A percentile compares a stretch with the other conserved stretches of the same genome.
Conservation (phyloP, 2,888 invertebrate species). For the Drosophila koepferae region DNA sequence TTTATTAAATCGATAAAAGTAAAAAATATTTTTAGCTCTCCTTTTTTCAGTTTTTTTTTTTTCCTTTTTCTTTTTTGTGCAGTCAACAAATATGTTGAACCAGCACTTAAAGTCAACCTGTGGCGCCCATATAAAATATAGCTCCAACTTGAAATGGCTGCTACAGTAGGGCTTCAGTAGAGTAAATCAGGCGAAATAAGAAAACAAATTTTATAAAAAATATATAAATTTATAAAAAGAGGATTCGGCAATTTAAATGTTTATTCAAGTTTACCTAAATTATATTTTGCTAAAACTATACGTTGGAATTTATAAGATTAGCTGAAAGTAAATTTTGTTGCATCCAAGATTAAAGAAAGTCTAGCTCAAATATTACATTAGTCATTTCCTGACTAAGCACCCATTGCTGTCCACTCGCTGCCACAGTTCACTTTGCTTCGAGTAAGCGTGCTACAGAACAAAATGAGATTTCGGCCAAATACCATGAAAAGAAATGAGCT, state of each 20-base stretch:
- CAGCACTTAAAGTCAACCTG: slow-evolving; percentile 45
- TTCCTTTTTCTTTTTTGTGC: neutral
- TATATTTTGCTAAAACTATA: too few relatives aligned
- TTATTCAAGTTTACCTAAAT: neutral
- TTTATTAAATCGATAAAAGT: slow-evolving; percentile 75
- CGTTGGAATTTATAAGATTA: neutral
- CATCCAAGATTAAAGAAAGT: neutral
- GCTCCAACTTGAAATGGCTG: neutral
- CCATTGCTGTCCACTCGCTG: neutral
- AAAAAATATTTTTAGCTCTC: slow-evolving; percentile 22
- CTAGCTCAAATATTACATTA: neutral
- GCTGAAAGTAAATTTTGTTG: neutral
- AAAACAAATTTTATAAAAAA: neutral
- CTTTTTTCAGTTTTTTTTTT: neutral
- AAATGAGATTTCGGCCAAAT: slow-evolving; percentile 44
- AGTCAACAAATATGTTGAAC: slow-evolving; percentile 38
- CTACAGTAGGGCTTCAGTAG: neutral
- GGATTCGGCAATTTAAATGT: too few relatives aligned
- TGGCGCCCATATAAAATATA: slow-evolving; percentile 20
- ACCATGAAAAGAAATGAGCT: slow-evolving; percentile 62
- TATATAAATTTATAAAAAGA: too few relatives aligned
- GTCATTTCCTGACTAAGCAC: neutral
- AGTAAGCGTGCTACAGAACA: slow-evolving; percentile 30
- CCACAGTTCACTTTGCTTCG: slow-evolving; percentile 16
- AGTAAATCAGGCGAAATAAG: neutral